These are phyloP conservation scores for Aphaenogaster ashmeadi DNA, from an alignment of 1,140 invertebrate species.

Conservation along the genomic window DNA sequence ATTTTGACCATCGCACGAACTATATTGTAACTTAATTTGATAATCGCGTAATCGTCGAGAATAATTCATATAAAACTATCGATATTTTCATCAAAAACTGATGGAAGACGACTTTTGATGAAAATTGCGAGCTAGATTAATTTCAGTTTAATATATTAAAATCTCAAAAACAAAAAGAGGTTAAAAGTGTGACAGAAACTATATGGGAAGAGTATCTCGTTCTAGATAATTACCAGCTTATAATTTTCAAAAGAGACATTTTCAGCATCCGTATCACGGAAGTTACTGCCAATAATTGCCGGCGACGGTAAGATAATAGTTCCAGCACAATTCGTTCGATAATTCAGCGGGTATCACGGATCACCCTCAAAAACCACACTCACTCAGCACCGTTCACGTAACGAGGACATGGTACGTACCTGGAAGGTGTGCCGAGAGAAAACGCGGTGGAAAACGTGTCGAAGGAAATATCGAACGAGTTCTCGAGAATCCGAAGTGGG, in stretches of 20 bases:
- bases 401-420: constrained; percentile 18
- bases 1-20: not conserved
- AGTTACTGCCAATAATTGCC: not conserved
- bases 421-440: not conserved
- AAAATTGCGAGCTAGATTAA: not conserved
- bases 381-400: not conserved
- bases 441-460: not conserved
- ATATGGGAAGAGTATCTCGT: not conserved
- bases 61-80: not conserved
- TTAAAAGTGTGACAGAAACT: not conserved
- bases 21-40: not conserved
- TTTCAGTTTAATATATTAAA: not conserved
- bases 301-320: not conserved
- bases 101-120: not conserved
- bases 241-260: not conserved
- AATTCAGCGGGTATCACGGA: not conserved
- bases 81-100: not conserved
- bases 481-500: not conserved
- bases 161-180: not conserved
- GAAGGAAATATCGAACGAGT: constrained; percentile 12
- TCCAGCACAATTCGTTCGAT: not conserved
- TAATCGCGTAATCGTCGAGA: not conserved
- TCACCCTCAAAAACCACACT: not conserved
- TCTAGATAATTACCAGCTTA: not conserved
- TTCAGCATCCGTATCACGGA: not conserved